Evolutionary conservation across 2,888 invertebrate genomes (phyloP).

Genomic region (Scaptomyza parva): DNA sequence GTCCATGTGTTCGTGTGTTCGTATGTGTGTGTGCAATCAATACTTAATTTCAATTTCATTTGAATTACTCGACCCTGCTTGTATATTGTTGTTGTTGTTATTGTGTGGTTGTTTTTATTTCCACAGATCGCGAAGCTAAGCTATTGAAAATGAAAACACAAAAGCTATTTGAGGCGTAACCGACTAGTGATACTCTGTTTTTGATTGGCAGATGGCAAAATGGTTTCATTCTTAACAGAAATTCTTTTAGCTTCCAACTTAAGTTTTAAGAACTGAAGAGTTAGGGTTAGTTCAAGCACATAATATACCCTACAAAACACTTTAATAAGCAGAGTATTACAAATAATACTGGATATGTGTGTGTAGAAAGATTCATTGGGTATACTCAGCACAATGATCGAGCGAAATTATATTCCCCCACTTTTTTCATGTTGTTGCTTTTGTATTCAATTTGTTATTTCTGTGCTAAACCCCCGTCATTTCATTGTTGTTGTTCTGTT

Average conservation of each 20-base stretch:
- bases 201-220: background rate
- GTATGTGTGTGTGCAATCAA: slow-evolving; percentile 52
- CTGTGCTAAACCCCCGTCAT: slow-evolving; percentile 29
- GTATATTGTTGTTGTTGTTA: slow-evolving; percentile 12
- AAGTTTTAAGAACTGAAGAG: background rate
- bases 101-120: slow-evolving; percentile 1
- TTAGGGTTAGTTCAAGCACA: background rate
- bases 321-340: background rate
- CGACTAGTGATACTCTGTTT: background rate
- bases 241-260: background rate
- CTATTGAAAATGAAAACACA: slow-evolving; percentile 35
- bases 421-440: slow-evolving; percentile 34
- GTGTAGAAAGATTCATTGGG: slow-evolving; percentile 50
- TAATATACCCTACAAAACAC: background rate
- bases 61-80: slow-evolving; percentile 41
- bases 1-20: slow-evolving; percentile 21
- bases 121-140: slow-evolving; percentile 19
- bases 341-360: background rate
- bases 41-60: slow-evolving; percentile 72
- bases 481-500: slow-evolving; percentile 34
- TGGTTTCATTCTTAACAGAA: background rate
- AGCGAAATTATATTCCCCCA: slow-evolving; percentile 57
- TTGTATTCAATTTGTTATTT: slow-evolving; percentile 51
- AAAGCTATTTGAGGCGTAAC: background rate
- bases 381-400: slow-evolving; percentile 67